Evolutionary conservation across 2,113 vertebrate species (phyloP), one percentile per base, ranked within the genome.

Genomic region (Dromiciops gliroides): DNA sequence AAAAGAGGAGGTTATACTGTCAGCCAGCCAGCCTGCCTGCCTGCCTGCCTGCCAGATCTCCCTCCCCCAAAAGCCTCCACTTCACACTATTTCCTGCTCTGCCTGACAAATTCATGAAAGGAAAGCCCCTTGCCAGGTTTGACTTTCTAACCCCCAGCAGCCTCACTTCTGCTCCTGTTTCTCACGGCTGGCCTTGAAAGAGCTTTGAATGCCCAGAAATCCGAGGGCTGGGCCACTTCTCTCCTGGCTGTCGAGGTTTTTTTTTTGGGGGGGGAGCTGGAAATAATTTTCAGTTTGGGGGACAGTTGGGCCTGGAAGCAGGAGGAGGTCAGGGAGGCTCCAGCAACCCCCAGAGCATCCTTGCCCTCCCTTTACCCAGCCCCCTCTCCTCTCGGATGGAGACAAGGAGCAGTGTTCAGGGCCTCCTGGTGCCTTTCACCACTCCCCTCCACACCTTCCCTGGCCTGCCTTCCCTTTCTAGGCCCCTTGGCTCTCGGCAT

Each of bases 161-260:
- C 95, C 97, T 97, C 95, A 97, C 95, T 95, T 93, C 97, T 93
- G 96, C 94, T 97, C 95, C 44, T 50, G 31, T 88, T 96, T 96
- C 37, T 94, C 0, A 96, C 83, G 97, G 96, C 50, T 95, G 93
- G 95, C 51, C 97, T 95, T 92, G 95, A 95, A 97, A 97, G 92
- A 90, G 97, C 93, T 97, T 98, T 97, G 95, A 96, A 96, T 95
- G 95, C 97, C 92, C 91, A 97, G 97, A 96, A 97, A 97, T 98
- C 95, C 97, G 98, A 96, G 95, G 97, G 94, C 51, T 97, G 96
- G 96, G 31, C 60, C 4, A 12, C 1, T 67, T 53, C 12, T 37
- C 31, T 14, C 31, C 31, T 37, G 60, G n/a, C 37, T 83, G 14
- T 48, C 22, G 52, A 51, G 94, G 95, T 0, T 49, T n/a, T n/a